phyloP scores from a whole-genome alignment of 1,140 invertebrate species.

The Atta texana region DNA sequence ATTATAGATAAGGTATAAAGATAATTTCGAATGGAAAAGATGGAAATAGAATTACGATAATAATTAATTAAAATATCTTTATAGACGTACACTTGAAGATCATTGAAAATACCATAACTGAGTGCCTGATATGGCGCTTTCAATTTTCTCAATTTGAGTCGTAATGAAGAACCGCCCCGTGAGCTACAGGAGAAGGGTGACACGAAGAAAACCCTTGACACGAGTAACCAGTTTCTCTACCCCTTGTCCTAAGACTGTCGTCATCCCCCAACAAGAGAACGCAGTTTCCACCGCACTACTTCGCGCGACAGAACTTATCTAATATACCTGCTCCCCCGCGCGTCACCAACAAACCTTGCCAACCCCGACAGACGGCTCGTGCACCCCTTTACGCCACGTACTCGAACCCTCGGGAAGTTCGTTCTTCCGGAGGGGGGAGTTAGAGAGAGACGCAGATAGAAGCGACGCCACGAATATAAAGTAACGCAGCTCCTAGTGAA shows the following conservation, averaged over 20 bases:
- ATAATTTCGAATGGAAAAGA: neutral
- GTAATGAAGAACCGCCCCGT: slow-evolving; percentile 80
- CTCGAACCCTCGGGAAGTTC: slow-evolving; percentile 69
- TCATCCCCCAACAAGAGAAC: slow-evolving; percentile 63
- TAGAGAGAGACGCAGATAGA: slow-evolving; percentile 55
- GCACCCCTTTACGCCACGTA: slow-evolving; percentile 71
- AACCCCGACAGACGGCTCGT: slow-evolving; percentile 52
- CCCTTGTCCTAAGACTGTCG: slow-evolving; percentile 65
- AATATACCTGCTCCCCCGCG: slow-evolving; percentile 77
- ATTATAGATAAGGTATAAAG: neutral
- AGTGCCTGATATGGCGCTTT: slow-evolving; percentile 73
- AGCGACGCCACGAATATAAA: slow-evolving; percentile 70
- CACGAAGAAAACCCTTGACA: slow-evolving; percentile 74
- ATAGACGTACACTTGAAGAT: neutral
- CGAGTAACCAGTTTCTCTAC: slow-evolving; percentile 70
- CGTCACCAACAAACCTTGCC: slow-evolving; percentile 64
- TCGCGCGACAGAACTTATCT: slow-evolving; percentile 79
- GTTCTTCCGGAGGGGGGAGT: slow-evolving; percentile 59
- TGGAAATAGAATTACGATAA: no score
- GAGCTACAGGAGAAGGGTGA: slow-evolving; percentile 69
- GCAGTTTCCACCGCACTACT: slow-evolving; percentile 76
- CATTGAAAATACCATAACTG: slow-evolving; percentile 8
- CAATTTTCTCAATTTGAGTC: slow-evolving; percentile 82
- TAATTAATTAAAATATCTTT: slow-evolving; percentile 43
- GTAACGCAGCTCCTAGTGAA: slow-evolving; percentile 67